phyloP scores from a whole-genome alignment of 1,140 invertebrate genomes.

The Lucilia sericata region DNA sequence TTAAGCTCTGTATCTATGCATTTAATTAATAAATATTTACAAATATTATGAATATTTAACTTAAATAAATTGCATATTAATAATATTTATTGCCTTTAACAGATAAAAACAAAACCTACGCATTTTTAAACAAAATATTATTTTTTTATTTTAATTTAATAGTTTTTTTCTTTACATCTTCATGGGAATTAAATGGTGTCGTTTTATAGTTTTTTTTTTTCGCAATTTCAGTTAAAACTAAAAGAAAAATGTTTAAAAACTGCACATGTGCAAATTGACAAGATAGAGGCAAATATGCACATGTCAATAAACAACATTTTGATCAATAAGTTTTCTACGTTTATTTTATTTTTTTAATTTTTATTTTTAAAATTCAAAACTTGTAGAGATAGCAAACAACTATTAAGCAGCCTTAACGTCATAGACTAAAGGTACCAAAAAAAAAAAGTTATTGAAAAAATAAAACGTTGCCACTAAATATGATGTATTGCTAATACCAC shows the following conservation, averaged over 20 bases:
- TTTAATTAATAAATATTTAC: constrained; percentile 39
- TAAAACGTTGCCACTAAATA: neutral
- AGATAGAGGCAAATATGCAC: constrained; percentile 39
- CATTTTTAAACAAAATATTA: constrained; percentile 4
- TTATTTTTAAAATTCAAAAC: neutral
- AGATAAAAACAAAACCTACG: constrained; percentile 34
- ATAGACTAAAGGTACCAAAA: neutral
- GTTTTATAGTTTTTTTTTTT: neutral
- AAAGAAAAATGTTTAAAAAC: constrained; percentile 3
- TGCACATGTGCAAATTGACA: constrained; percentile 41
- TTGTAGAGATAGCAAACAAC: neutral
- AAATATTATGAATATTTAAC: constrained; percentile 43
- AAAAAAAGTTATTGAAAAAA: neutral
- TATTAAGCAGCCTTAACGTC: neutral
- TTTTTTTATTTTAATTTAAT: neutral
- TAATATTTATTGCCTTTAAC: constrained; percentile 31
- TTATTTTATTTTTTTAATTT: no score
- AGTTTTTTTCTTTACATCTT: neutral
- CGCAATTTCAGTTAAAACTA: neutral
- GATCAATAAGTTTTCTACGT: constrained; percentile 32
- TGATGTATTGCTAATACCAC: neutral
- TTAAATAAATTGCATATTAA: constrained; percentile 43
- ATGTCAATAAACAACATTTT: constrained; percentile 41
- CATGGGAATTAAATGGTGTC: constrained; percentile 31
- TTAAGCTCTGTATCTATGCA: neutral